Percentiles rank a stretch among this genome's conserved stretches.
These are phyloP conservation scores for Andrena praecox DNA, from an alignment of 2,888 invertebrate genomes.

Conservation along the genomic window DNA sequence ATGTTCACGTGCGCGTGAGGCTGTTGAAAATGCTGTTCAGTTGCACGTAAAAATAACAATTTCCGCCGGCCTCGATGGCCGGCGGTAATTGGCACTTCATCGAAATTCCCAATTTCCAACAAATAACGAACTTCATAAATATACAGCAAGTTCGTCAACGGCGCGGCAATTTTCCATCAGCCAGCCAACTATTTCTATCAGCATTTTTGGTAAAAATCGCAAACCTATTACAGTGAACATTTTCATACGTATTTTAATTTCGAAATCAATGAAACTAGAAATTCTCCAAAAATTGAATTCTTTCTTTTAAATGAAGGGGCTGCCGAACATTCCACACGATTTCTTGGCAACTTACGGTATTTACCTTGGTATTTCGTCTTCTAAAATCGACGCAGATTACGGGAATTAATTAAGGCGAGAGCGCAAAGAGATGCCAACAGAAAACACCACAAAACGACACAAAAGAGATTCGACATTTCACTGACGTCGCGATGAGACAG, in stretches of 20 bases:
- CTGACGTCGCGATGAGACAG: background rate
- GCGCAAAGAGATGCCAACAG: no score
- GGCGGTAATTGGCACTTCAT: constrained; percentile 29
- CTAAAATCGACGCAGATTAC: no score
- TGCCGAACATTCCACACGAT: no score
- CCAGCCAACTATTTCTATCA: no score
- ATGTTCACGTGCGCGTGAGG: background rate
- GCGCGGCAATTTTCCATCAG: background rate
- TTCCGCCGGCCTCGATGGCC: background rate
- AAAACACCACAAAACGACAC: no score
- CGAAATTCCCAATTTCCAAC: constrained; percentile 1
- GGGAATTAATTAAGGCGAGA: no score
- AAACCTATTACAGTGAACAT: background rate
- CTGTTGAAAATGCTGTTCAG: background rate
- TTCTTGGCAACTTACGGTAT: no score
- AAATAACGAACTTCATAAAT: constrained; percentile 30
- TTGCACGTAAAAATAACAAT: constrained; percentile 35
- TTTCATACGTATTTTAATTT: background rate
- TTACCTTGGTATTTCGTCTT: no score
- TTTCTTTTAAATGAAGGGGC: no score
- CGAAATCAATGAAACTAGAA: background rate
- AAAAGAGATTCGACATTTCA: no score
- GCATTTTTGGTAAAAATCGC: background rate
- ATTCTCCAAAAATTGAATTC: background rate
- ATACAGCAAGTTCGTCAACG: background rate